phyloP scores from a whole-genome alignment of 2,113 vertebrate genomes.

The Coreoperca whiteheadi region DNA sequence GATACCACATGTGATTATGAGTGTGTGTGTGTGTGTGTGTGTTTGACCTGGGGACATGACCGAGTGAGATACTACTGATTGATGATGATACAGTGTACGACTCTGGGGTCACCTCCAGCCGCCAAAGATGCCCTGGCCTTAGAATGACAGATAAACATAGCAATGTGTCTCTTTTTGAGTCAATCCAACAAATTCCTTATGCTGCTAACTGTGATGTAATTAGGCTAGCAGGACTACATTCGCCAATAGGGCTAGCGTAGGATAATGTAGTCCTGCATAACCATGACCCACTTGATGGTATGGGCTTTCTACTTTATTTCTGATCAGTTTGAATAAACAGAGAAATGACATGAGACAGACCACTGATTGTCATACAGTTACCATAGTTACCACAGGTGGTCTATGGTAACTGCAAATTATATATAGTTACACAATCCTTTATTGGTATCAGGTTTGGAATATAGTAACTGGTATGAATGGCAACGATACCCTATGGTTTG shows the following conservation, averaged over 20 bases:
- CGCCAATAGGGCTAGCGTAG: not conserved
- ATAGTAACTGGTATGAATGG: not conserved
- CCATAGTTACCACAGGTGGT: no score
- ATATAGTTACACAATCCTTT: not conserved
- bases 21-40: not conserved
- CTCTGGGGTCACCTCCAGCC: not conserved
- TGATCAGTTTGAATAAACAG: no score
- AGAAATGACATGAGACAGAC: no score
- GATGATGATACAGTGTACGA: conserved; percentile 8
- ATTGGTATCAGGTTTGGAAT: not conserved
- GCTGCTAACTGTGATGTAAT: not conserved
- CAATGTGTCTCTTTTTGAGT: not conserved
- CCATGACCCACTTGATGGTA: no score
- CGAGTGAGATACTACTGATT: not conserved
- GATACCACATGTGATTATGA: conserved; percentile 1
- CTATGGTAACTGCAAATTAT: no score
- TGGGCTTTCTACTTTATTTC: no score
- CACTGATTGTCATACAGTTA: no score
- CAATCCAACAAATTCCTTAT: not conserved
- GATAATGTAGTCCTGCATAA: not conserved
- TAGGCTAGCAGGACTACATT: not conserved
- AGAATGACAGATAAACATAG: not conserved
- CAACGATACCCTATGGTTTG: not conserved
- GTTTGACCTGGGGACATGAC: not conserved
- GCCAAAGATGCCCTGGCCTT: not conserved